phyloP scores from a whole-genome alignment of 2,113 vertebrate genomes.

The Brachyhypopomus occidentalis region DNA sequence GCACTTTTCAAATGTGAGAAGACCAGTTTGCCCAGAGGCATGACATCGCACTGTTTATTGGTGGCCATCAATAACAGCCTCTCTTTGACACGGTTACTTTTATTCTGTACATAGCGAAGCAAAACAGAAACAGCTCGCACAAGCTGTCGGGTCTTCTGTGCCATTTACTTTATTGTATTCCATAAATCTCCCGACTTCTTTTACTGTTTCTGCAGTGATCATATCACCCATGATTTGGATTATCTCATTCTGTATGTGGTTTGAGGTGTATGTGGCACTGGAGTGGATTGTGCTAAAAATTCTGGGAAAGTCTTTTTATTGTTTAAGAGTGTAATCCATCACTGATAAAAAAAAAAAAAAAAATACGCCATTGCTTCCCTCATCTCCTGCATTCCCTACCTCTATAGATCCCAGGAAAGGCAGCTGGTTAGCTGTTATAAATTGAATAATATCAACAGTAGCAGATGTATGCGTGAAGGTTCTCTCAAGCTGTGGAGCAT shows the following conservation, averaged over 20 bases:
- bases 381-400: not conserved
- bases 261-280: conserved; percentile 18
- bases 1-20: conserved; percentile 25
- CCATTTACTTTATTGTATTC: conserved; percentile 32
- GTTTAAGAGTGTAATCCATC: conserved; percentile 18
- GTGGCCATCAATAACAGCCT: conserved; percentile 19
- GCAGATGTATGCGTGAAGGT: not conserved
- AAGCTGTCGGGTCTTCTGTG: conserved; percentile 13
- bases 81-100: conserved; percentile 25
- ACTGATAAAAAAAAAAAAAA: conserved; percentile 8
- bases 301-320: conserved; percentile 1
- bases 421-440: conserved; percentile 4
- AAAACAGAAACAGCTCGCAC: conserved; percentile 32
- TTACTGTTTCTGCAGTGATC: conserved; percentile 14
- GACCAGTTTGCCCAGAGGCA: conserved; percentile 28
- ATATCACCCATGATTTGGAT: conserved; percentile 9
- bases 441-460: conserved; percentile 15
- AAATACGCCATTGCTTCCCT: not conserved
- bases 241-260: conserved; percentile 30
- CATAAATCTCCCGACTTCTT: conserved; percentile 1
- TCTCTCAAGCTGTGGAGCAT: conserved; percentile 3
- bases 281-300: conserved; percentile 3
- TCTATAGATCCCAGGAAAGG: conserved; percentile 7
- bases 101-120: conserved; percentile 25
- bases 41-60: conserved; percentile 33